Base-by-base conservation (phyloP, 2,113 vertebrate species). In the Romanogobio albipinnatus region DNA sequence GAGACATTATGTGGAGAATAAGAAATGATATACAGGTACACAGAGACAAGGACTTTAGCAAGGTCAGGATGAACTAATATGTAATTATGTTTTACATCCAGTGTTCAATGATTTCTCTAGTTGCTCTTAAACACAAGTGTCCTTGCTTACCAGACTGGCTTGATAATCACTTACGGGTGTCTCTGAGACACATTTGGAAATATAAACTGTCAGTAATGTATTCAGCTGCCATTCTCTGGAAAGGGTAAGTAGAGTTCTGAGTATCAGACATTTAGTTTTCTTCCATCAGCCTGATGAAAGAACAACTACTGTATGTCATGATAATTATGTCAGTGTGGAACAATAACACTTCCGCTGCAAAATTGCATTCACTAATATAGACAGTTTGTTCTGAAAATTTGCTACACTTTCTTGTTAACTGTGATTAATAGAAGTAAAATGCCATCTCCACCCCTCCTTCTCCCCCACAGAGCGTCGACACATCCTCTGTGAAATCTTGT, bases 51-150 rank as follows among this genome's bases (percentile, higher is more conserved):
- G 74, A 76, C 49, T 53, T 53, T 33, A 53, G 33, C 68, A 81
- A 87, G 82, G 76, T 87, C 70, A 68, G 22, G 58, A 76, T 36
- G 13, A 58, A 29, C 76, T 36, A 9, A 36, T 84, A 62, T 84
- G 49, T 58, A 84, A 84, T 87, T 84, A 62, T 78, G n/a, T 68
- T 59, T 70, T 71, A 81, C 82, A 84, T 59, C 49, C 2, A 75
- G 68, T 19, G 22, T 22, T 56, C 29, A 22, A 53, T 36, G 64
- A 71, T 56, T 58, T 73, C 4, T 71, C 29, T 56, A 70, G 47
- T 68, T 64, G 66, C 22, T 47, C 61, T 56, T 53, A 61, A 58
- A 83, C 64, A 22, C 43, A 26, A 29, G 59, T 11, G 62, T 74
- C 22, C 73, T 56, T 76, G 58, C 49, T 62, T 70, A 39, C 53